phyloP scores from a whole-genome alignment of 2,888 invertebrate genomes.

The Apamea anceps region DNA sequence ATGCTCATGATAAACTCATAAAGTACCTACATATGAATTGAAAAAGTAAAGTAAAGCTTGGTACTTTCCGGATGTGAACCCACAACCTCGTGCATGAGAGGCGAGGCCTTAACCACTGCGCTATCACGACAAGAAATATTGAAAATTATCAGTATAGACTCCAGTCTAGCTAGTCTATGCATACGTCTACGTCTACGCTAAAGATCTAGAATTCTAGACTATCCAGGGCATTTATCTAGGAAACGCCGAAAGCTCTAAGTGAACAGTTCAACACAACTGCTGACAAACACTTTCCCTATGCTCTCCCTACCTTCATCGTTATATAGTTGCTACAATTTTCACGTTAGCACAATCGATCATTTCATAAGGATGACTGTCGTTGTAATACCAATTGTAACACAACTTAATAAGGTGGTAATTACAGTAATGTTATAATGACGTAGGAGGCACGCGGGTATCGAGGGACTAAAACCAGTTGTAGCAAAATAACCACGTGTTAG shows the following conservation, averaged over 20 bases:
- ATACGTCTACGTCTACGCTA: neutral
- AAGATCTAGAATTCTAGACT: neutral
- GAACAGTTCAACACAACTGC: conserved; percentile 12
- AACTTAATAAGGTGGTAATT: conserved; percentile 68
- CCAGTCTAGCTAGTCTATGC: neutral
- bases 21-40: neutral
- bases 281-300: conserved; percentile 48
- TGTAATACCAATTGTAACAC: conserved; percentile 55
- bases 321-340: neutral
- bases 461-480: conserved; percentile 69
- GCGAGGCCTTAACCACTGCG: neutral
- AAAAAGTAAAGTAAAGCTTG: neutral
- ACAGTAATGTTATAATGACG: conserved; percentile 29
- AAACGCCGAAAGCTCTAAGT: conserved; percentile 29
- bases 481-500: conserved; percentile 67
- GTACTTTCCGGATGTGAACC: neutral
- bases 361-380: conserved; percentile 27
- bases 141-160: neutral
- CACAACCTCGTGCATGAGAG: neutral
- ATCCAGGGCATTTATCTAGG: neutral
- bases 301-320: conserved; percentile 26
- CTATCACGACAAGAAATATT: neutral
- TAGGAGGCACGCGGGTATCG: conserved; percentile 41
- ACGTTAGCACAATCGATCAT: conserved; percentile 38
- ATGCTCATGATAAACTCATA: neutral